Base-by-base conservation (phyloP, 2,888 invertebrate species). In the Drosophila nigricruria region DNA sequence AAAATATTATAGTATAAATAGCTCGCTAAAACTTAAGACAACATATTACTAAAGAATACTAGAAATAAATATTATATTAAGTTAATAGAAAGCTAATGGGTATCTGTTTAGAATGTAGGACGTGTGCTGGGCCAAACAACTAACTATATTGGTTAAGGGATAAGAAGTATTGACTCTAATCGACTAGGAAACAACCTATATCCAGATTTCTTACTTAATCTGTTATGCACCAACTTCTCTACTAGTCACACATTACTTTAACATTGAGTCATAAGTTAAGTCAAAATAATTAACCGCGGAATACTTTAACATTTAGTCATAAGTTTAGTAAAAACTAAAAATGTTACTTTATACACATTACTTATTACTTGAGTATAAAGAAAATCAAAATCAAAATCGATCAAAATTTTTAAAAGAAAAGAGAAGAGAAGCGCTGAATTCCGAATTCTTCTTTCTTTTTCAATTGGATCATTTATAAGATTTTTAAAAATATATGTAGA, bases 121-220 rank as follows among this genome's bases (percentile, higher is more conserved):
- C 36, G 49, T 23, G 79, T 78, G 70, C 79, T 56, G 50, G n/a
- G n/a, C 30, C 27, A 50, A 52, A 42, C 10, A 30, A 52, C 14
- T 45, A 43, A 23, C 16, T 50, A 14, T n/a, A 30, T 56, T 25
- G 5, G 36, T 47, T 58, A 47, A 18, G 23, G 43, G 6, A n/a
- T 34, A 20, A 18, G 38, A 40, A n/a, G 8, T 53, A 12, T 5
- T 8, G 16, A 12, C 12, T 18, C n/a, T 9, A 16, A 30, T 42
- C 30, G 23, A 16, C n/a, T 34, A 57, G 6, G 4, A 57, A 45
- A 36, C 25, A 34, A 1, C 25, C n/a, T 25, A 5, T 34, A 23
- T 8, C 16, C 30, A 56, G 40, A 38, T 32, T 30, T 34, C 50
- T 50, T 50, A 32, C 34, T 34, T 8, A 5, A 23, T 25, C 53